Percentiles rank a stretch among this genome's conserved stretches.
phyloP scores from a whole-genome alignment of 1,140 invertebrate species.

The Sycophaga agraensis region DNA sequence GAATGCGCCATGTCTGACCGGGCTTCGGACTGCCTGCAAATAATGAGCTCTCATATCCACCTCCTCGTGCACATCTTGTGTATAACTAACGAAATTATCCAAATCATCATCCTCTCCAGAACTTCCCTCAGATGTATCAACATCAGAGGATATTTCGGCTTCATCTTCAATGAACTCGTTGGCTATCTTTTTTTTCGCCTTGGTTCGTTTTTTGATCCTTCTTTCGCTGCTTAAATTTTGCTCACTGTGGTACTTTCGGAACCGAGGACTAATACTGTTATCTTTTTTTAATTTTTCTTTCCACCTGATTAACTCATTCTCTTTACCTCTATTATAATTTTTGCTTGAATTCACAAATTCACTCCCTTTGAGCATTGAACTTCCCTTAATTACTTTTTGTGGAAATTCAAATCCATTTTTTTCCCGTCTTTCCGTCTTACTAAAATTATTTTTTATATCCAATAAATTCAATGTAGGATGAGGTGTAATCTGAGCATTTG shows the following conservation, averaged over 20 bases:
- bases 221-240: no score
- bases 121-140: slow-evolving; percentile 36
- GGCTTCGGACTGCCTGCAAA: slow-evolving; percentile 57
- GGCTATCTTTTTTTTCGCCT: slow-evolving; percentile 12
- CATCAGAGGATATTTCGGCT: slow-evolving; percentile 58
- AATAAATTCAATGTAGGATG: not conserved
- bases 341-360: no score
- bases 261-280: not conserved
- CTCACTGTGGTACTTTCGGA: not conserved
- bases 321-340: not conserved
- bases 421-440: not conserved
- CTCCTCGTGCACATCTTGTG: slow-evolving; percentile 48
- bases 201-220: slow-evolving; percentile 12
- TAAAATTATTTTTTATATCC: not conserved
- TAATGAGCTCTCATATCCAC: slow-evolving; percentile 63
- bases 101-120: slow-evolving; percentile 50
- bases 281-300: not conserved
- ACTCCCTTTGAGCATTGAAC: not conserved
- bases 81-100: slow-evolving; percentile 46
- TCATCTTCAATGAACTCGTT: slow-evolving; percentile 60
- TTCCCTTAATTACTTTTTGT: not conserved
- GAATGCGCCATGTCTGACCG: slow-evolving; percentile 31
- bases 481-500: not conserved
- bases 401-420: not conserved
- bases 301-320: not conserved